phyloP scores from a whole-genome alignment of 2,888 invertebrate species.

The Acleris laterana region DNA sequence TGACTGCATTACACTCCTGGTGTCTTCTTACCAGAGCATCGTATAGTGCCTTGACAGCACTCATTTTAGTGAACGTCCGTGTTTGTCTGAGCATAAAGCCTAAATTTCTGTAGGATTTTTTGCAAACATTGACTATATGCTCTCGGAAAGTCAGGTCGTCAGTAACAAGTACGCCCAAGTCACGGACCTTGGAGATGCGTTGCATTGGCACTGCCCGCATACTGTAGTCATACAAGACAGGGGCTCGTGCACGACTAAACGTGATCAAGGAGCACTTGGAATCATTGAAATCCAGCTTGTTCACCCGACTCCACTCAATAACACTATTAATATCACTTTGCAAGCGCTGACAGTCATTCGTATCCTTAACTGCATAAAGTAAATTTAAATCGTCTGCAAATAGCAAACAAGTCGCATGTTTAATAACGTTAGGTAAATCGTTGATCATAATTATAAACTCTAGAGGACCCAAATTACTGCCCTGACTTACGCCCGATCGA shows the following conservation, averaged over 20 bases:
- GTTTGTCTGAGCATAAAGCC: constrained; percentile 27
- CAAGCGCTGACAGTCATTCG: not conserved
- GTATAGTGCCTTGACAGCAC: constrained; percentile 23
- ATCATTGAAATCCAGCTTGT: constrained; percentile 5
- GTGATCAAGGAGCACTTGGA: constrained; percentile 1
- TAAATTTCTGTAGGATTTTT: constrained; percentile 29
- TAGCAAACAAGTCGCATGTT: constrained; percentile 17
- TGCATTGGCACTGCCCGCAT: not conserved
- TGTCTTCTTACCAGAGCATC: constrained; percentile 35
- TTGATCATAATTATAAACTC: constrained; percentile 31
- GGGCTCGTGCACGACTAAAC: not conserved
- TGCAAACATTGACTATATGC: constrained; percentile 25
- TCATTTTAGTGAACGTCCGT: constrained; percentile 20
- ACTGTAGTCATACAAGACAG: not conserved
- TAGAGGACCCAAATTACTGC: constrained; percentile 28
- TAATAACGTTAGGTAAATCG: constrained; percentile 25
- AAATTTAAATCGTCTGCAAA: constrained; percentile 9
- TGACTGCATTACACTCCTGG: constrained; percentile 30
- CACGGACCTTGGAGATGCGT: not conserved
- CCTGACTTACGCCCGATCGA: constrained; percentile 27
- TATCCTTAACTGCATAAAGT: not conserved
- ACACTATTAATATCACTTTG: constrained; percentile 1
- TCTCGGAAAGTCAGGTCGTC: constrained; percentile 19
- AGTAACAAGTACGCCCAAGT: constrained; percentile 2
- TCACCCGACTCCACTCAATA: constrained; percentile 6